Evolutionary conservation across 1,140 invertebrate genomes (phyloP), one percentile per base, ranked within the genome.

Genomic region (Hydropsyche tenuis): DNA sequence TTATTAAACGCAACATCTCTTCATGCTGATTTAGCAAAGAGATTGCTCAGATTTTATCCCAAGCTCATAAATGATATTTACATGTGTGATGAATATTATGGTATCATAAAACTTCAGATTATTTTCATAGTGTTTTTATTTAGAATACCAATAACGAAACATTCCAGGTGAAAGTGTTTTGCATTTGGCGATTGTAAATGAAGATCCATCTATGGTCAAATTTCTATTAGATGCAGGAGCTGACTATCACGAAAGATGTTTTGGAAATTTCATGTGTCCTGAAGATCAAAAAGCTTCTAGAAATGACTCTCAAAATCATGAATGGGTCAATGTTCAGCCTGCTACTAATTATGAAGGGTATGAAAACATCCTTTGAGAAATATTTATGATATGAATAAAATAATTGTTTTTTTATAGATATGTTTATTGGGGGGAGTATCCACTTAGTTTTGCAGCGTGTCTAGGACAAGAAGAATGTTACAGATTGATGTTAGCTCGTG

Each of bases 351-450:
- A 99, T 82, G 90, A 93, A 80, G 97, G 97, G 90, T 96, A 85
- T 23, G 7, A 18, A 53, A 18, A 25, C 23, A 18, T 63, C 3
- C 27, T 45, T 69, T 69, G 22, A 53, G n/a, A 66, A 69, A 69
- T 53, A 23, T 1, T 69, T 72, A 74, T 74, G 45, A 16, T 56
- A 56, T 14, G 23, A 16, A 64, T 16, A 64, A 6, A 23, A 63
- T 23, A 63, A 23, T 63, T 68, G 25, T 20, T 9, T 64, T 48
- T 73, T 80, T 78, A 16, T 79, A 95, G 94, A 6, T 96, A 98
- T 83, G 96, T 98, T 0, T 99, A 99, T 83, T 99, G 96, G 94
- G 97, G 97, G 37, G 97, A 99, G 85, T 99, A 98, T 86, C 96
- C 98, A 0, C 83, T 99, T 12, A 92, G 91, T 64, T 99, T 99